Percentiles rank a stretch among this genome's conserved stretches.
Conservation (phyloP, 2,888 invertebrate genomes). For the Thyatira batis region DNA sequence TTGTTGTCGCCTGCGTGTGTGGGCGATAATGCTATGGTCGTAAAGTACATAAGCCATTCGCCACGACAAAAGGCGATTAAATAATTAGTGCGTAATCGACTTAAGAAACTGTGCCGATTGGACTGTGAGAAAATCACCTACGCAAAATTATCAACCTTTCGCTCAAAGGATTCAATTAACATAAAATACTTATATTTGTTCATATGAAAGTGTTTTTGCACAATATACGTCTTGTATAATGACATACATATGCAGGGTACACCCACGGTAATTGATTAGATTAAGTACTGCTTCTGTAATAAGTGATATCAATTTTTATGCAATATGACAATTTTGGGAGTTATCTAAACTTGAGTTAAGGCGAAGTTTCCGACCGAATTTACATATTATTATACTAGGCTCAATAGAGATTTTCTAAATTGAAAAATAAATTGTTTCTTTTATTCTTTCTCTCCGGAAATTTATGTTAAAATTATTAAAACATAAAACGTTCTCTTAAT, state of each 20-base stretch:
- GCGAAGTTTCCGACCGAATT: too few species aligned
- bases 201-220: conserved; percentile 1
- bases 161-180: background rate
- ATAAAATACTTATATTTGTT: background rate
- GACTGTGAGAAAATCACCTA: conserved; percentile 1
- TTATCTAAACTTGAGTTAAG: background rate
- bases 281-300: background rate
- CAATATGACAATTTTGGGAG: conserved; percentile 14
- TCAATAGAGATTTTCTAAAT: too few species aligned
- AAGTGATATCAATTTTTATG: background rate
- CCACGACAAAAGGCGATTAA: conserved; percentile 2
- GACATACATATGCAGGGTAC: background rate
- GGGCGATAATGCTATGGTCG: background rate
- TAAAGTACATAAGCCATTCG: background rate
- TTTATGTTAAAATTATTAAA: too few species aligned
- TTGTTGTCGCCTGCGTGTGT: background rate
- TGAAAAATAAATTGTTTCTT: too few species aligned
- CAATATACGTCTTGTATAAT: background rate
- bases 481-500: too few species aligned
- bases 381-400: too few species aligned
- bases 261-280: conserved; percentile 5
- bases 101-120: background rate
- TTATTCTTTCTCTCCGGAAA: too few species aligned
- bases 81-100: conserved; percentile 1
- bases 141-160: background rate